Conservation (phyloP, 2,888 invertebrate species). For the Chalcis sispes region DNA sequence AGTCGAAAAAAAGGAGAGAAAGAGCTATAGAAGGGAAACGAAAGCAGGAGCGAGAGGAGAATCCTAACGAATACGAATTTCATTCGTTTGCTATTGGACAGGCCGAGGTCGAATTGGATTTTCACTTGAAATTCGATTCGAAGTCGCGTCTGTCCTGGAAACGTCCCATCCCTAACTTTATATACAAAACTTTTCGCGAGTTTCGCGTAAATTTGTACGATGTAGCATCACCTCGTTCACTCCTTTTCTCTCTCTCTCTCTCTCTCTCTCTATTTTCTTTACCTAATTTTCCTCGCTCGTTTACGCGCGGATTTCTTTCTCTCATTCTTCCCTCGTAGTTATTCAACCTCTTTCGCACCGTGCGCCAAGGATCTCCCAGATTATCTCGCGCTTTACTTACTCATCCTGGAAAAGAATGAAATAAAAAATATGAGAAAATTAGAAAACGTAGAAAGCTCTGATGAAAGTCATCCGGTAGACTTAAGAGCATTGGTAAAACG, state of each 20-base stretch:
- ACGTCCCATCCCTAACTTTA: constrained; percentile 56
- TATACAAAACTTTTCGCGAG: constrained; percentile 58
- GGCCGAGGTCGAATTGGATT: constrained; percentile 65
- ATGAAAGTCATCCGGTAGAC: too few relatives aligned
- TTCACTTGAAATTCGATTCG: constrained; percentile 66
- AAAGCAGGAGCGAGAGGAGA: constrained; percentile 39
- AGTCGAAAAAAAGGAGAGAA: too few relatives aligned
- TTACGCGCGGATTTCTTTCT: not conserved
- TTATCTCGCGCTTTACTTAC: too few relatives aligned
- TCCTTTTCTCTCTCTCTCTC: constrained; percentile 26
- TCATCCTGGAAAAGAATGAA: too few relatives aligned
- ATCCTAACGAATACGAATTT: constrained; percentile 63
- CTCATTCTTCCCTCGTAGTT: not conserved
- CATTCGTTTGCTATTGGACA: constrained; percentile 62
- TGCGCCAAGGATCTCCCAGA: too few relatives aligned
- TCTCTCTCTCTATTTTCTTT: constrained; percentile 37
- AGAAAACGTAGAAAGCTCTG: too few relatives aligned
- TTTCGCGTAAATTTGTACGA: constrained; percentile 43
- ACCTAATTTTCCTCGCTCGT: not conserved
- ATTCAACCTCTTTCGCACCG: too few relatives aligned
- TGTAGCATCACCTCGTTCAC: constrained; percentile 1
- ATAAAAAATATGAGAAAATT: too few relatives aligned
- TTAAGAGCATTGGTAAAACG: too few relatives aligned
- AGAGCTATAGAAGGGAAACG: constrained; percentile 12
- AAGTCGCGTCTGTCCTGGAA: constrained; percentile 56